phyloP scores from a whole-genome alignment of 2,888 invertebrate species.

The Noctuana brunneofusca region DNA sequence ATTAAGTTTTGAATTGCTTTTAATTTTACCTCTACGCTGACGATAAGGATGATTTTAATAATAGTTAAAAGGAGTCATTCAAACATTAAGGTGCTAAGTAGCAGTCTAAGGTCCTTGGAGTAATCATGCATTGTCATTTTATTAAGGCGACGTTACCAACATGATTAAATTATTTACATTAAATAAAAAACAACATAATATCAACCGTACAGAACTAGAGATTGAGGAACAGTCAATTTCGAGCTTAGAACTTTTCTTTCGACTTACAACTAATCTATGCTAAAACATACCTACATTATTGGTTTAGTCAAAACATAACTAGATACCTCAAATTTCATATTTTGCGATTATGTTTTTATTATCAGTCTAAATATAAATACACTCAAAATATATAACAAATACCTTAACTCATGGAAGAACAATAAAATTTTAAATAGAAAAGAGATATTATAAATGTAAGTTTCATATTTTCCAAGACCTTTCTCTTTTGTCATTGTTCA shows the following conservation, averaged over 20 bases:
- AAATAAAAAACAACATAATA: neutral
- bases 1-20: no score
- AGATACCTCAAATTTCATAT: neutral
- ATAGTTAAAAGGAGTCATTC: no score
- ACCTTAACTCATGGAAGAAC: conserved; percentile 22
- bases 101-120: no score
- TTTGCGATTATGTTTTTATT: conserved; percentile 9
- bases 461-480: neutral
- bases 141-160: no score
- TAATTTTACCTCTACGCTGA: no score
- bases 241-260: neutral
- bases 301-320: conserved; percentile 3
- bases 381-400: conserved; percentile 17
- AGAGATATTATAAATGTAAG: no score
- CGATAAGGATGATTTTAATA: no score
- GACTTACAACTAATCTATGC: neutral
- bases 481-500: no score
- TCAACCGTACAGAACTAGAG: conserved; percentile 2
- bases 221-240: neutral
- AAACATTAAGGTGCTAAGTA: no score
- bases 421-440: conserved; percentile 9
- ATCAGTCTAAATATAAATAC: conserved; percentile 20
- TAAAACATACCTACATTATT: conserved; percentile 13
- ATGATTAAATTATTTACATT: neutral
- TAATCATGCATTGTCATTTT: no score